These are phyloP conservation scores for Elephantulus edwardii DNA, from an alignment of 2,113 vertebrate genomes.

Conservation along the genomic window DNA sequence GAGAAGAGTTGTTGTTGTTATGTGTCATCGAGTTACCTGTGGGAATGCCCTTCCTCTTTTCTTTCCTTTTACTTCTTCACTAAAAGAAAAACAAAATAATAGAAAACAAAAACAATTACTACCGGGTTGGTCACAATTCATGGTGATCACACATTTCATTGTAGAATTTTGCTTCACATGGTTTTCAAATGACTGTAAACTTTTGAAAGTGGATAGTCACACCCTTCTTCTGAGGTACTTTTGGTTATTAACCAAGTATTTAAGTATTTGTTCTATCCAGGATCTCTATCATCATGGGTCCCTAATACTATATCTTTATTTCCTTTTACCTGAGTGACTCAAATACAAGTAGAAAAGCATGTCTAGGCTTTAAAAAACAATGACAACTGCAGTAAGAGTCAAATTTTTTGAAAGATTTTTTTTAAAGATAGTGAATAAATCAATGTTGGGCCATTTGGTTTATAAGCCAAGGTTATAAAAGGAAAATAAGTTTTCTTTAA, in stretches of 20 bases:
- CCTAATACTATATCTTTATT: slow-evolving; percentile 11
- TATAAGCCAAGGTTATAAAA: too few species aligned
- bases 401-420: too few species aligned
- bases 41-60: background rate
- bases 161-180: background rate
- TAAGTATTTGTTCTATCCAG: background rate
- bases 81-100: background rate
- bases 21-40: background rate
- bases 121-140: background rate
- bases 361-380: slow-evolving; percentile 4
- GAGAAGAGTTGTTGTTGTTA: too few species aligned
- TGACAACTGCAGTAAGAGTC: background rate
- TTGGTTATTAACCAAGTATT: background rate
- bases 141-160: background rate
- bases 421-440: too few species aligned
- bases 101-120: background rate
- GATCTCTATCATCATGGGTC: background rate
- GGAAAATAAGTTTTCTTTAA: too few species aligned
- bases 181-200: background rate
- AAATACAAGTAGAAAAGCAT: slow-evolving; percentile 7
- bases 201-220: background rate
- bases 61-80: background rate
- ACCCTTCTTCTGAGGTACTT: background rate
- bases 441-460: too few species aligned
- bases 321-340: slow-evolving; percentile 15